Evolutionary conservation across 2,113 vertebrate species (phyloP), one percentile per base, ranked within the genome.

Genomic region (Aldabrachelys gigantea): DNA sequence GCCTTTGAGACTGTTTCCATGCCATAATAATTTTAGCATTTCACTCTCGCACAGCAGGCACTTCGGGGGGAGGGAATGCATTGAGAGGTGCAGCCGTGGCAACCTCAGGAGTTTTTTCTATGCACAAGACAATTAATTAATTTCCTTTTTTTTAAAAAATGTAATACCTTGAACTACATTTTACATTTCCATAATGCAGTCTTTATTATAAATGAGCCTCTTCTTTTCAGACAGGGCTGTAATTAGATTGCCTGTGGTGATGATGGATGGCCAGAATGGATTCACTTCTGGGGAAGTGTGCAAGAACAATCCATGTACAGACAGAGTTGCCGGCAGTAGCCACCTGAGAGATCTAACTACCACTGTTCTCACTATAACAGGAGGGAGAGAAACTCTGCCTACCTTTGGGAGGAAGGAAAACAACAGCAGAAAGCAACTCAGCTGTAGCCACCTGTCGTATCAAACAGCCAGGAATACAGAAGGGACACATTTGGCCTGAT

Each of bases 1-100:
- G 96, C 97, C 96, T 97, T 97, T 49, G 96, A 98, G 97, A 98
- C 96, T 97, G 93, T 97, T 98, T 96, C 96, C 95, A 96, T 97
- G 97, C 98, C 98, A 97, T 98, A 98, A 98, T 97, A 97, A 98
- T 98, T 98, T 98, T 95, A 97, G 95, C 98, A 96, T 97, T 98
- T 98, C 94, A 78, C 95, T 95, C 96, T 98, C 97, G 97, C 97
- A 96, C 97, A 96, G 97, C 88, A 29, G 97, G 97, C 78, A 50
- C 82, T 49, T 41, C 16, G 88, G 49, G 89, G 84, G 82, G 91
- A 97, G 80, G 92, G 89, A 96, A 95, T 89, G 62, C 8, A 69
- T 87, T 29, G 85, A 80, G 54, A 52, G 29, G 87, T 62, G 95
- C 94, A 5, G 22, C 91, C 47, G 53, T 9, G 5, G 93, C 97